These are phyloP conservation scores for Labia minor DNA, from an alignment of 2,888 invertebrate species.

Conservation along the genomic window DNA sequence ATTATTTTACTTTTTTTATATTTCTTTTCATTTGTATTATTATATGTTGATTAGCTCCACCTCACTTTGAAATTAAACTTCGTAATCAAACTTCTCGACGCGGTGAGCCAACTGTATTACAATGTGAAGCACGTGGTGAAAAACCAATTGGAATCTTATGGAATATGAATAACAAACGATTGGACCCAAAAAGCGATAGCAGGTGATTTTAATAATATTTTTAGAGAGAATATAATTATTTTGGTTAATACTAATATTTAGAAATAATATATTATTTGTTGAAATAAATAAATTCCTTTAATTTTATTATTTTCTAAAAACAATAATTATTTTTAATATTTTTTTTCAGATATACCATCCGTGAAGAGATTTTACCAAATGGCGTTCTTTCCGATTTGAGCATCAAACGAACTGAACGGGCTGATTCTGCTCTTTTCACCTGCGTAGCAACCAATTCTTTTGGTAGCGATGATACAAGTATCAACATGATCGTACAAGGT, in stretches of 20 bases:
- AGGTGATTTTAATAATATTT: slow-evolving; percentile 39
- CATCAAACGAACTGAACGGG: slow-evolving; percentile 78
- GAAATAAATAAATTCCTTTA: background rate
- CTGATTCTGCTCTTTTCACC: slow-evolving; percentile 80
- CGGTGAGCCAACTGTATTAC: slow-evolving; percentile 80
- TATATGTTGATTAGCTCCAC: slow-evolving; percentile 57
- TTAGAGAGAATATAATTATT: background rate
- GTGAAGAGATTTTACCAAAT: slow-evolving; percentile 74
- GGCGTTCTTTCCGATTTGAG: slow-evolving; percentile 81
- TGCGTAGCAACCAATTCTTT: slow-evolving; percentile 90
- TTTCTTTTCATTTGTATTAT: slow-evolving; percentile 14
- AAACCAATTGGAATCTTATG: slow-evolving; percentile 89
- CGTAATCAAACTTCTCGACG: slow-evolving; percentile 83
- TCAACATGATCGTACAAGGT: slow-evolving; percentile 90
- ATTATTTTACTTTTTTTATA: background rate
- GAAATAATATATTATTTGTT: background rate
- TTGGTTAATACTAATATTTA: background rate
- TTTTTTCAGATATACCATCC: slow-evolving; percentile 37
- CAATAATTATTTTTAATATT: background rate
- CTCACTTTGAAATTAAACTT: slow-evolving; percentile 84
- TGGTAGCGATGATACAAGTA: slow-evolving; percentile 89
- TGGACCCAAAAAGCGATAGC: slow-evolving; percentile 80
- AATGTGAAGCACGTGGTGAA: slow-evolving; percentile 88
- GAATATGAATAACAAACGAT: slow-evolving; percentile 88
- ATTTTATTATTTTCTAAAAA: too few species aligned